phyloP scores from a whole-genome alignment of 1,140 invertebrate genomes.

The Drosophila gunungcola region DNA sequence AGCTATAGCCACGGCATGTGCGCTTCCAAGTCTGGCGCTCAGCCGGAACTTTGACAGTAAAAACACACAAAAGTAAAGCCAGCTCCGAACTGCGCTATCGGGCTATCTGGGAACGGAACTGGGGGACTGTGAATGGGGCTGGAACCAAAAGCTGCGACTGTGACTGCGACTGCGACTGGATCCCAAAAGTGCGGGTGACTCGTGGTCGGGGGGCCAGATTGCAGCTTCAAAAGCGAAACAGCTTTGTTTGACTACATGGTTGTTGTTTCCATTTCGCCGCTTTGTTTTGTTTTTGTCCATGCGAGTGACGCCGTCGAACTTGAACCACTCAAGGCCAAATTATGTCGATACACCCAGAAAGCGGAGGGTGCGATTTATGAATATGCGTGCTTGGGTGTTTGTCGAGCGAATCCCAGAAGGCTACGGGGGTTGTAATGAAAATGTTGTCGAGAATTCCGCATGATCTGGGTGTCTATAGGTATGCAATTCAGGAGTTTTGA shows the following conservation, averaged over 20 bases:
- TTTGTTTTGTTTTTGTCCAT: constrained; percentile 37
- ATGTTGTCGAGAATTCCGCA: neutral
- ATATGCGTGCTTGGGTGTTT: constrained; percentile 3
- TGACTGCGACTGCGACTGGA: constrained; percentile 31
- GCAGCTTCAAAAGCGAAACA: constrained; percentile 57
- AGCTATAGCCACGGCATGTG: constrained; percentile 28
- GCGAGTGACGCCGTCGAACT: constrained; percentile 67
- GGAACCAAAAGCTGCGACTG: constrained; percentile 22
- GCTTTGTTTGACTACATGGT: constrained; percentile 57
- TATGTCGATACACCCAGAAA: constrained; percentile 42
- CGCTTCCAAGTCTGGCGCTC: constrained; percentile 49
- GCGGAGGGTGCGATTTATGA: constrained; percentile 34
- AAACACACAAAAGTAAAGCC: constrained; percentile 22
- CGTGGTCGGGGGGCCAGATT: constrained; percentile 23
- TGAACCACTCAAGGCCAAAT: constrained; percentile 72
- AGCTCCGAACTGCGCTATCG: constrained; percentile 30
- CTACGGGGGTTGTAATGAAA: constrained; percentile 3
- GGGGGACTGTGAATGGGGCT: constrained; percentile 34
- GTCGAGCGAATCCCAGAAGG: neutral
- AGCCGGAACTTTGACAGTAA: constrained; percentile 69
- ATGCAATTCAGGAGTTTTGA: neutral
- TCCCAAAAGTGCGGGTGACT: constrained; percentile 54
- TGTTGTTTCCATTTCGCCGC: constrained; percentile 21
- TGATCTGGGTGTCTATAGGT: neutral
- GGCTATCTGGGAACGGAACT: constrained; percentile 36